Evolutionary conservation across 2,113 vertebrate genomes (phyloP).

Genomic region (Silurus asotus): DNA sequence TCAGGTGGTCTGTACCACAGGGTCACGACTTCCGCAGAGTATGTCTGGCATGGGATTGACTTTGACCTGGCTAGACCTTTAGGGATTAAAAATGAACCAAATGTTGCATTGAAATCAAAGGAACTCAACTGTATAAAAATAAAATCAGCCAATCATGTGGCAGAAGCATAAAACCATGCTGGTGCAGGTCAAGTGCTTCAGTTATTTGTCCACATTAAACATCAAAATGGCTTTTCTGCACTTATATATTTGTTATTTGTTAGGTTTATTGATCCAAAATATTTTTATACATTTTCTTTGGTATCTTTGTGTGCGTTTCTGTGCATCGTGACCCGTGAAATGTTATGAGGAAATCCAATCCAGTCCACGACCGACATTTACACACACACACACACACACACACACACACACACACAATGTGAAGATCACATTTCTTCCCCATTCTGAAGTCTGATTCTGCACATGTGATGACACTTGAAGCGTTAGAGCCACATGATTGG

Average conservation of each 20-base stretch:
- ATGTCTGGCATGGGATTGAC: conserved; percentile 84
- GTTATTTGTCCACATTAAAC: not conserved
- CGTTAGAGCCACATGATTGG: not conserved
- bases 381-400: too few species aligned
- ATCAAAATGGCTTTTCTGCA: not conserved
- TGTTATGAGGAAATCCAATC: too few species aligned
- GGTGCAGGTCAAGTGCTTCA: not conserved
- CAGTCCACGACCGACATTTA: too few species aligned
- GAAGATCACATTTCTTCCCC: not conserved
- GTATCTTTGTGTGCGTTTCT: too few species aligned
- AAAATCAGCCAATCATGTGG: not conserved
- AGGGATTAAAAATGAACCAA: not conserved
- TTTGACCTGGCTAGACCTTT: conserved; percentile 82
- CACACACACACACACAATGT: not conserved
- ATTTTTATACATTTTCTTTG: too few species aligned
- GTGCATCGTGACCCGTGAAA: too few species aligned
- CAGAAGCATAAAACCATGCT: not conserved
- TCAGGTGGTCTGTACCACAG: conserved; percentile 89
- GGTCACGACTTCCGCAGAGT: conserved; percentile 86
- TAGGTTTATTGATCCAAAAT: too few species aligned
- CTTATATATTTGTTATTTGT: too few species aligned
- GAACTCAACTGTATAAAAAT: too few species aligned
- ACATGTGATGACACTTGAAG: not conserved
- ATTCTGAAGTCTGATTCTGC: not conserved
- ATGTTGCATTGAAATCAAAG: not conserved